Evolutionary conservation across 2,113 vertebrate genomes (phyloP), one percentile per base, ranked within the genome.

Genomic region (Lasiurus borealis): DNA sequence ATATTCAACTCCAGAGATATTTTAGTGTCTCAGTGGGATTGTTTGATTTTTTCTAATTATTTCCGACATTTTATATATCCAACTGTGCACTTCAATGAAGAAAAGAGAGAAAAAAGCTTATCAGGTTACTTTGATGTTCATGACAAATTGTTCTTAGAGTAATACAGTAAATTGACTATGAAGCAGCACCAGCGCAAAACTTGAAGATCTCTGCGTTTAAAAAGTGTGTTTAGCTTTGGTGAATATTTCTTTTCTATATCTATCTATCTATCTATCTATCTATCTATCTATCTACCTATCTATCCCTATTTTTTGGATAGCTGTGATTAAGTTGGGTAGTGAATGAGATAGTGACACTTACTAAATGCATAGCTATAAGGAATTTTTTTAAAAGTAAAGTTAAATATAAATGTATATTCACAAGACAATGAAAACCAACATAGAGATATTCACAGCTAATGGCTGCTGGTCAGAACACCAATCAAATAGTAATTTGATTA

Each of bases 41-140:
- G 92, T 83, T 96, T 8, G 80, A 90, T 93, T 97, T 97, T 93
- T 84, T 92, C 88, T 97, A 98, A 98, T 98, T 98, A 97, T 97
- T 98, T 93, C 57, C 98, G 97, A 98, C 86, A 97, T 97, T 97
- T 97, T 97, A 96, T 54, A 89, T 97, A 97, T 95, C 90, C 73
- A 84, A 92, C 88, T 95, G 95, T 44, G 57, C 44, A n/a, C 92
- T 80, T 91, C 91, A 97, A 96, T 96, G 92, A 36, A 97, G 54
- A 82, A 97, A 88, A 97, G n/a, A 95, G 83, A 93, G 73, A 97
- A 73, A 83, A 97, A 98, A 97, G 77, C 75, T 86, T 96, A 77
- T 86, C 87, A 75, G 1, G 57, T 48, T 96, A 72, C 91, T 96
- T 92, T 91, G 85, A 97, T 96, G 75, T 91, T 97, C 91, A 77